A percentile compares a stretch with the other conserved stretches of the same genome.
Conservation (phyloP, 2,888 invertebrate genomes). For the Aelia acuminata region DNA sequence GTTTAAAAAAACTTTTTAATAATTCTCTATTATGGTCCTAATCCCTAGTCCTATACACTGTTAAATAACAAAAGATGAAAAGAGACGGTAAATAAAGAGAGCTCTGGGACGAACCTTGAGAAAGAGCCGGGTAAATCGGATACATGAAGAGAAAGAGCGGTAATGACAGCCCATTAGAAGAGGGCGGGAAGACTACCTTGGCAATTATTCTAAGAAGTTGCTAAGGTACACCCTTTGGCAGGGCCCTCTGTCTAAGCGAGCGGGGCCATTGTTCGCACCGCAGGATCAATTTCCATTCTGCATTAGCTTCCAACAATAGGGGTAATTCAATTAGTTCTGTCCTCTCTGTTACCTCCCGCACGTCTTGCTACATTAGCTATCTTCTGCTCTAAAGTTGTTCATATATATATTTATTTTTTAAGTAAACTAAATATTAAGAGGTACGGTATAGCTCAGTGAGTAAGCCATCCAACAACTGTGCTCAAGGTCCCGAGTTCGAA, state of each 20-base stretch:
- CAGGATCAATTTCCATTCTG: slow-evolving; percentile 7
- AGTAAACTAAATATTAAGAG: too few species aligned
- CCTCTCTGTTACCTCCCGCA: neutral
- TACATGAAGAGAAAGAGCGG: neutral
- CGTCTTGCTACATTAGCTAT: neutral
- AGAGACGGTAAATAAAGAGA: too few species aligned
- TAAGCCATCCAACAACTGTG: too few species aligned
- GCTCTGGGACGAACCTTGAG: neutral
- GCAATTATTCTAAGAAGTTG: neutral
- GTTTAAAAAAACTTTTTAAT: too few species aligned
- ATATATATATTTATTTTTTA: too few species aligned
- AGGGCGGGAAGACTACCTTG: neutral
- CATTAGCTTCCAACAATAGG: neutral
- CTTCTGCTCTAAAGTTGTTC: neutral
- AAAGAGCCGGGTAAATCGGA: neutral
- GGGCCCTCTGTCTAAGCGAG: neutral
- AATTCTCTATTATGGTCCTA: too few species aligned
- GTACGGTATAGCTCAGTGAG: too few species aligned
- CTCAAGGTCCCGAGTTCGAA: too few species aligned
- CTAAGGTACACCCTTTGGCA: neutral
- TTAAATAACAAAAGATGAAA: too few species aligned
- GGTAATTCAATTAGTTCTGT: neutral
- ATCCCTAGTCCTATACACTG: too few species aligned
- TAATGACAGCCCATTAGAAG: neutral
- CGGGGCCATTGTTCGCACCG: neutral